These are phyloP conservation scores for Lagodon rhomboides DNA, from an alignment of 2,797 vertebrate genomes.

Conservation along the genomic window DNA sequence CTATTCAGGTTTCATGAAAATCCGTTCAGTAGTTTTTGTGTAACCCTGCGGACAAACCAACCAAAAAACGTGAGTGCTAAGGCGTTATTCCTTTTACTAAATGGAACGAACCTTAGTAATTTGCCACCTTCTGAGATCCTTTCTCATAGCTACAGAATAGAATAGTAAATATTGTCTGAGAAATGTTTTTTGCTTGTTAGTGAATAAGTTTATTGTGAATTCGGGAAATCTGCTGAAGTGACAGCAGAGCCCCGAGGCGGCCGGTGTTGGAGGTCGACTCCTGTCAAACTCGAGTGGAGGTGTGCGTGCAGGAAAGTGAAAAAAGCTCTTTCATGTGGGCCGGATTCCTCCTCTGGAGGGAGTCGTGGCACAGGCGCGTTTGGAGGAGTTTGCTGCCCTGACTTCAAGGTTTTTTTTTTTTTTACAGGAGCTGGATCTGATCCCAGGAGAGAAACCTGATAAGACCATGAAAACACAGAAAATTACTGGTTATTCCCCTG, in stretches of 20 bases:
- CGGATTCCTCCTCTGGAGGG: conserved; percentile 52
- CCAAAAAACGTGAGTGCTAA: too few species aligned
- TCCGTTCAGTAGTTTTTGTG: too few species aligned
- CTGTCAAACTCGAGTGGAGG: conserved; percentile 27
- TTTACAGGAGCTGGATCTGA: conserved; percentile 47
- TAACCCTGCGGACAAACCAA: too few species aligned
- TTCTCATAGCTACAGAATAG: background rate
- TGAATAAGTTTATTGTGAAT: conserved; percentile 13
- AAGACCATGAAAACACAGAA: conserved; percentile 37
- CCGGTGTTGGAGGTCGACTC: conserved; percentile 16
- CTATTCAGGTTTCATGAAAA: too few species aligned
- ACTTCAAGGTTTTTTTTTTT: conserved; percentile 10
- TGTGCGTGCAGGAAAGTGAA: conserved; percentile 41
- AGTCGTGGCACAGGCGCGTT: conserved; percentile 43
- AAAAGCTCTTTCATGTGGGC: conserved; percentile 33
- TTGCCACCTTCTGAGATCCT: background rate
- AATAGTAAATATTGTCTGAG: conserved; percentile 7
- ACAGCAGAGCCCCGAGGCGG: conserved; percentile 37
- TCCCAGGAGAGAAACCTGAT: conserved; percentile 46
- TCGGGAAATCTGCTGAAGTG: conserved; percentile 35
- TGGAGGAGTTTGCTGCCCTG: conserved; percentile 36
- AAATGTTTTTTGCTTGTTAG: conserved; percentile 11
- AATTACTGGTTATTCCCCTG: conserved; percentile 31
- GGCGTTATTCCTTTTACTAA: too few species aligned
- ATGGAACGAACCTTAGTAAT: conserved; percentile 1